Conservation (phyloP, 1,140 invertebrate species). For the Lordiphosa collinella region DNA sequence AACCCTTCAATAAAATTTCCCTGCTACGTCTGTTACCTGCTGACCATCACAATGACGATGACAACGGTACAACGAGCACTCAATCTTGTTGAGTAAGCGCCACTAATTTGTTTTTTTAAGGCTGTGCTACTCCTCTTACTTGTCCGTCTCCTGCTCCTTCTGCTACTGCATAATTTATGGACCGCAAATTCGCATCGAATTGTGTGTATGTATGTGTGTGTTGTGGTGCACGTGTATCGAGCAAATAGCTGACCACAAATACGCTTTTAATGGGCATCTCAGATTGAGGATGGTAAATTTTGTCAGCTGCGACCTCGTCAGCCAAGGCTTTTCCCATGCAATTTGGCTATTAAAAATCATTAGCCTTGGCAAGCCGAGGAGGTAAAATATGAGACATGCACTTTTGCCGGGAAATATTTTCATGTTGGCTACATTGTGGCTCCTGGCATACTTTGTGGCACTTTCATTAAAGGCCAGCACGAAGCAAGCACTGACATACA, state of each 20-base stretch:
- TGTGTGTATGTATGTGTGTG: conserved; percentile 20
- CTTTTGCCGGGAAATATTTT: conserved; percentile 22
- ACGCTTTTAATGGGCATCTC: conserved; percentile 52
- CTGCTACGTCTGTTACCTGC: background rate
- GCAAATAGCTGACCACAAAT: conserved; percentile 41
- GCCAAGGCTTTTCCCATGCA: conserved; percentile 38
- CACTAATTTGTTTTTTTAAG: conserved; percentile 73
- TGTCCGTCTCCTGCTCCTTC: background rate
- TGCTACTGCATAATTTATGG: conserved; percentile 65
- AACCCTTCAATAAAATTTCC: background rate
- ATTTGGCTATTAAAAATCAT: conserved; percentile 76
- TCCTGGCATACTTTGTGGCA: conserved; percentile 59
- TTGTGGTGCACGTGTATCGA: conserved; percentile 27
- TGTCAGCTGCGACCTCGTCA: conserved; percentile 24
- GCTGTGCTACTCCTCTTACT: background rate
- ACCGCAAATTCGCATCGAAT: conserved; percentile 48
- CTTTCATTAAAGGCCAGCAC: conserved; percentile 53
- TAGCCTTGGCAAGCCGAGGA: conserved; percentile 23
- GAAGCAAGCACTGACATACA: conserved; percentile 30
- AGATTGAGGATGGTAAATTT: conserved; percentile 13
- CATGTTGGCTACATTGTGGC: no score
- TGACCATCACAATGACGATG: conserved; percentile 25
- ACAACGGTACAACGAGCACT: conserved; percentile 55
- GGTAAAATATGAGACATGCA: conserved; percentile 21
- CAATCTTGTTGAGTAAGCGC: conserved; percentile 73